phyloP scores from a whole-genome alignment of 1,140 invertebrate species.

The Alviniconcha marisindica region DNA sequence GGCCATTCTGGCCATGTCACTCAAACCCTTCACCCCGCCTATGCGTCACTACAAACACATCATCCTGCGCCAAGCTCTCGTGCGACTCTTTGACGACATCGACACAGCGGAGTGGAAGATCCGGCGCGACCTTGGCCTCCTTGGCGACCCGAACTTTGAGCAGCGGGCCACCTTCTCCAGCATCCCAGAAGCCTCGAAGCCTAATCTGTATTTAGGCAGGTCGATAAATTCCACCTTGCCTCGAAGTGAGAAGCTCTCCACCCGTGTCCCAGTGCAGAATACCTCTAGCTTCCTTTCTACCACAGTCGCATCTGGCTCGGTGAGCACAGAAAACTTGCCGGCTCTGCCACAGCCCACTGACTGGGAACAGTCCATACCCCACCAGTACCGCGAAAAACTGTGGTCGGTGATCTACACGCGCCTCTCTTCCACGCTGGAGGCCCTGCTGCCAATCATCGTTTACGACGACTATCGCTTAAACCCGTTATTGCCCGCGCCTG shows the following conservation, averaged over 20 bases:
- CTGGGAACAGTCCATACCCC: not conserved
- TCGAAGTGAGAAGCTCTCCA: not conserved
- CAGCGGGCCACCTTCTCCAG: not conserved
- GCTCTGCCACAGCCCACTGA: not conserved
- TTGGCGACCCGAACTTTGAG: not conserved
- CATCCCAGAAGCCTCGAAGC: not conserved
- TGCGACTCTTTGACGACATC: not conserved
- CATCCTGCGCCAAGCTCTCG: not conserved
- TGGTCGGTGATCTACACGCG: not conserved
- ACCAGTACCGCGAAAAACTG: not conserved
- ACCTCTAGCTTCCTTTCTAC: too few relatives aligned
- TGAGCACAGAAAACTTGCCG: not conserved
- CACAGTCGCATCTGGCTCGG: too few relatives aligned
- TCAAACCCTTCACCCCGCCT: not conserved
- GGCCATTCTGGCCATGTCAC: not conserved
- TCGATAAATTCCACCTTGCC: not conserved
- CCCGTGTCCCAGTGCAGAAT: not conserved
- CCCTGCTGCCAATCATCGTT: not conserved
- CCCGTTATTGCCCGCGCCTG: not conserved
- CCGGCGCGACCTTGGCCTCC: not conserved
- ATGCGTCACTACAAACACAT: conserved; percentile 5
- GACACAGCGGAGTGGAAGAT: not conserved
- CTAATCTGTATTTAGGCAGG: too few relatives aligned
- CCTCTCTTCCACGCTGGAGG: not conserved
- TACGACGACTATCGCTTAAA: not conserved